Base-by-base conservation (phyloP, 2,797 vertebrate genomes). In the Tangara arthus region DNA sequence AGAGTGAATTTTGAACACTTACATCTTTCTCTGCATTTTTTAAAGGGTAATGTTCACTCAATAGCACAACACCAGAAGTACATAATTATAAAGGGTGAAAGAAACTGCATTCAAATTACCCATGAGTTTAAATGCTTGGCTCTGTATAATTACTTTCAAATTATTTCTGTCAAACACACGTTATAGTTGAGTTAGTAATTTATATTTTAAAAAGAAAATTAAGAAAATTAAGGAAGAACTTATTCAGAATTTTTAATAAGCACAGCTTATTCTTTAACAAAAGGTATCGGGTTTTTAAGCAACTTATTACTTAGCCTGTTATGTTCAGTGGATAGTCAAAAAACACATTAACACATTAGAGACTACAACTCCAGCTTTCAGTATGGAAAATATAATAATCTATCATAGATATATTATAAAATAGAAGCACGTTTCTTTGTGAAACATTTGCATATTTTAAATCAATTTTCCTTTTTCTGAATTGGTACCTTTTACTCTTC, bases 31-130 rank as follows among this genome's bases (percentile, higher is more conserved):
- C 52, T 75, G 82, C 32, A 84, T 80, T 92, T 96, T 93, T 89
- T 80, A 90, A 95, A 92, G 26, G 39, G 70, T 87, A 90, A 56
- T 80, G 8, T 94, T 96, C 71, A 84, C 77, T 90, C 82, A 94
- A 52, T 50, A 94, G 77, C 39, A 87, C n/a, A 94, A 59, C 59
- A 92, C 34, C 50, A 88, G 90, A 86, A 91, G n/a, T 76, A 83
- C 66, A 47, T 97, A 88, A 96, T 93, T 94, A 95, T 82, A 82
- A 97, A 93, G 72, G 56, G 56, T 93, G 91, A 97, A 94, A 87
- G 55, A 97, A 93, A n/a, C 77, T 95, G 87, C 88, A 95, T 96
- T 96, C 70, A 95, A 93, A 97, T 96, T 97, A 97, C 81, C 84
- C 89, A 86, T 68, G 91, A 94, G 92, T 82, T 72, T 90, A 95